A percentile compares a stretch with the other conserved stretches of the same genome.
phyloP scores from a whole-genome alignment of 37 sponge, comb jelly and placozoan species.

The Tethya wilhelma region DNA sequence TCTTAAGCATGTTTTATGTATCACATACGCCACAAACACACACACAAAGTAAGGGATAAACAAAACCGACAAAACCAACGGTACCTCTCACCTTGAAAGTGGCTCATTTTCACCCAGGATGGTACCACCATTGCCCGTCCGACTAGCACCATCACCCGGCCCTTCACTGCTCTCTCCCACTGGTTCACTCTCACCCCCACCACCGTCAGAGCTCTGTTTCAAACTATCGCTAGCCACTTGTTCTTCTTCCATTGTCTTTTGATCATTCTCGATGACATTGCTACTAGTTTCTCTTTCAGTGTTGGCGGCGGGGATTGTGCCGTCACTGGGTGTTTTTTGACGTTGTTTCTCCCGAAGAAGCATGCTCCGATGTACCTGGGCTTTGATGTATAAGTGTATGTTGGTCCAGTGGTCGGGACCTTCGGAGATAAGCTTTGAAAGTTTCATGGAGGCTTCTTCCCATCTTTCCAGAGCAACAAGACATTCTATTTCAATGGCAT shows the following conservation, averaged over 20 bases:
- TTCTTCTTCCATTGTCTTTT: slow-evolving; percentile 3
- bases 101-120: no score
- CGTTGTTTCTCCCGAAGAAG: neutral
- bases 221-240: neutral
- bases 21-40: no score
- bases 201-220: neutral
- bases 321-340: neutral
- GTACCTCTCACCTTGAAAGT: no score
- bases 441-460: slow-evolving; percentile 28
- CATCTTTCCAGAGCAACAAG: slow-evolving; percentile 29
- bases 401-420: slow-evolving; percentile 73
- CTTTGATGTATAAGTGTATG: slow-evolving; percentile 39
- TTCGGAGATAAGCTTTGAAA: slow-evolving; percentile 5
- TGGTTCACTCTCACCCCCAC: slow-evolving; percentile 4
- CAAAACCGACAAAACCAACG: no score
- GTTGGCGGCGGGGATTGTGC: neutral
- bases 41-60: no score
- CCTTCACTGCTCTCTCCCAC: neutral
- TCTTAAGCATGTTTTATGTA: no score
- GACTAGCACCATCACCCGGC: neutral
- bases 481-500: slow-evolving; percentile 39
- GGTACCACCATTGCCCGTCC: neutral
- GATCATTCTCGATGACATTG: neutral
- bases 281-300: neutral
- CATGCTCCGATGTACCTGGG: slow-evolving; percentile 44